phyloP scores from a whole-genome alignment of 1,140 invertebrate genomes.

The Brachystomella parvula region DNA sequence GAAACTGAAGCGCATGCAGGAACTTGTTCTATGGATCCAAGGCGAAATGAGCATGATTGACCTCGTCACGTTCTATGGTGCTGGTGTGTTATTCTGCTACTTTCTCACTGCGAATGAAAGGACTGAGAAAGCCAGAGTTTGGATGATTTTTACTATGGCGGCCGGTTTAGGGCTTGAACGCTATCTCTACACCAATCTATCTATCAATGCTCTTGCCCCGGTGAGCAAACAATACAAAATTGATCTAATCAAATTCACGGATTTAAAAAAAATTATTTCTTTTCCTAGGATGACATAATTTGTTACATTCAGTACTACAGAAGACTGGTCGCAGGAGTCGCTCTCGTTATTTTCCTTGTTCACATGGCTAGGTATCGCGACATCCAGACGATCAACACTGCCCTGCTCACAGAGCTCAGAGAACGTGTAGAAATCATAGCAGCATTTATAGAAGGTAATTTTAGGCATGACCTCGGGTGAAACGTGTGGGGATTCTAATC shows the following conservation, averaged over 20 bases:
- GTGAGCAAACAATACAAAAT: no score
- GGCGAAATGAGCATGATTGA: conserved; percentile 54
- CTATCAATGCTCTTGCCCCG: conserved; percentile 14
- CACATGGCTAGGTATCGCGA: conserved; percentile 42
- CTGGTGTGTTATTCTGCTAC: conserved; percentile 47
- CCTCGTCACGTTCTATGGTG: conserved; percentile 51
- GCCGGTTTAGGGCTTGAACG: conserved; percentile 43
- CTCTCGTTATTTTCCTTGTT: conserved; percentile 37
- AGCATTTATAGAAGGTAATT: conserved; percentile 39
- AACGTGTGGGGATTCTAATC: no score
- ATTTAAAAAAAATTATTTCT: no score
- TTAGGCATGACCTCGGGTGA: no score
- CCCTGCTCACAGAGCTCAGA: conserved; percentile 41
- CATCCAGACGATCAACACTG: conserved; percentile 42
- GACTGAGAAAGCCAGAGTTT: conserved; percentile 48
- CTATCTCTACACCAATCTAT: conserved; percentile 28
- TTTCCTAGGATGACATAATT: neutral
- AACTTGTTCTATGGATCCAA: conserved; percentile 46
- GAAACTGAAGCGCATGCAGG: conserved; percentile 49
- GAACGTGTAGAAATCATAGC: conserved; percentile 2
- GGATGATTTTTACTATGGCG: conserved; percentile 49
- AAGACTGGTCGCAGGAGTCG: neutral
- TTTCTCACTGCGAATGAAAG: conserved; percentile 49
- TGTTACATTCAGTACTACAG: neutral
- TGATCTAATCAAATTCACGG: no score